These are phyloP conservation scores for Neomorphus geoffroyi DNA, from an alignment of 2,797 vertebrate species.

Conservation along the genomic window DNA sequence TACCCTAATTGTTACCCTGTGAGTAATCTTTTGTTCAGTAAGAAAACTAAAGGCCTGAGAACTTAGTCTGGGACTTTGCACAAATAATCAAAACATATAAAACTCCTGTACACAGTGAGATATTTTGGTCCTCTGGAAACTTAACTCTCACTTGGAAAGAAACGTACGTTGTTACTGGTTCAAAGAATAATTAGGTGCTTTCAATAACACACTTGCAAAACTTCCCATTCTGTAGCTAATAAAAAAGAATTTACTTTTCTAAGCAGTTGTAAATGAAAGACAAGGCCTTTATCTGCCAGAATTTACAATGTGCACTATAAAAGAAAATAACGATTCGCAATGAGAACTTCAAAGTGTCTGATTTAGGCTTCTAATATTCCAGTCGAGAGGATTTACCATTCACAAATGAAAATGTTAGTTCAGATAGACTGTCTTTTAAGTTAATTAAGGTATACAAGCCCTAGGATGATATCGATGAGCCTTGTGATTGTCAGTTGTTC, in stretches of 20 bases:
- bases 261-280: not conserved
- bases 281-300: conserved; percentile 26
- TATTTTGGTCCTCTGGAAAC: not conserved
- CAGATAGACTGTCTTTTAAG: not conserved
- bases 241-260: conserved; percentile 35
- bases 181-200: conserved; percentile 3
- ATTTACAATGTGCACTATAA: not conserved
- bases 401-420: not conserved
- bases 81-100: not conserved
- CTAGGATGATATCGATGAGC: not conserved
- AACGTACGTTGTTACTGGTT: not conserved
- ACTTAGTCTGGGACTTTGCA: not conserved
- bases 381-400: not conserved
- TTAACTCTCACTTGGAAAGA: not conserved
- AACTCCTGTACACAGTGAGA: not conserved
- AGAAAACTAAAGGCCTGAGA: not conserved
- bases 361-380: conserved; percentile 3
- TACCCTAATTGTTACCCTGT: not conserved
- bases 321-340: not conserved
- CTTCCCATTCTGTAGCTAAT: conserved; percentile 34
- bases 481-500: not conserved
- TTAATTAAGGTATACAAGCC: not conserved
- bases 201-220: conserved; percentile 7
- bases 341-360: not conserved
- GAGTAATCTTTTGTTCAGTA: not conserved